Conservation (phyloP, 2,113 vertebrate species). For the Pteronura brasiliensis region DNA sequence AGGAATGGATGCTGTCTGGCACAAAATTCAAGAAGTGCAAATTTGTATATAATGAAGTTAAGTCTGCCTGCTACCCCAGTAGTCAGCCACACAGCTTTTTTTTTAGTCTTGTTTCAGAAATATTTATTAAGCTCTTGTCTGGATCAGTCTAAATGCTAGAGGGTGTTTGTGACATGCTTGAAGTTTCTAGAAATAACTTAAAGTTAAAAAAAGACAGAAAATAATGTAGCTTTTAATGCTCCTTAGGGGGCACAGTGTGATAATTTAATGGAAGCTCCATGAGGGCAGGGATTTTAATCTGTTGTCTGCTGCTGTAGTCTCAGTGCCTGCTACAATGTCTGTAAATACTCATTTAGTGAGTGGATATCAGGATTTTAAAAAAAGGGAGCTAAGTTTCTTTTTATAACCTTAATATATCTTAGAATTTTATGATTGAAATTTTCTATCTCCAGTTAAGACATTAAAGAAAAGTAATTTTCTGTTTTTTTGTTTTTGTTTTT, state of each 20-base stretch:
- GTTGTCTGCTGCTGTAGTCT: not conserved
- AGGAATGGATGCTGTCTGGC: not conserved
- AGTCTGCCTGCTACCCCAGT: not conserved
- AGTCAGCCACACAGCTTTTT: not conserved
- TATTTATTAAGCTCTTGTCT: not conserved
- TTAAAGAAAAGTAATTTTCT: slow-evolving; percentile 20
- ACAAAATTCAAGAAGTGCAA: not conserved
- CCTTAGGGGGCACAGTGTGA: not conserved
- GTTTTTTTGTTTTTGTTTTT: not conserved
- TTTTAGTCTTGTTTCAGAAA: not conserved
- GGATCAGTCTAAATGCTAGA: not conserved
- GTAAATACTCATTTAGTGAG: not conserved
- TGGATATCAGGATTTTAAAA: not conserved
- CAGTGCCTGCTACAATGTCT: not conserved
- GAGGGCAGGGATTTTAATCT: not conserved
- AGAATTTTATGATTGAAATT: not conserved
- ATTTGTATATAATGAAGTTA: not conserved
- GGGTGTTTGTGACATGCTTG: slow-evolving; percentile 12
- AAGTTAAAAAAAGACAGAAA: not conserved
- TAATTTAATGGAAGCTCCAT: not conserved
- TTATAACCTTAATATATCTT: not conserved
- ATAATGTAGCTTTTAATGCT: not conserved
- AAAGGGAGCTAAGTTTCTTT: not conserved
- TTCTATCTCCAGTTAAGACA: not conserved
- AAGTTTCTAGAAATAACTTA: slow-evolving; percentile 30